Base-by-base conservation (phyloP, 1,140 invertebrate species). In the Cheumatopsyche charites region DNA sequence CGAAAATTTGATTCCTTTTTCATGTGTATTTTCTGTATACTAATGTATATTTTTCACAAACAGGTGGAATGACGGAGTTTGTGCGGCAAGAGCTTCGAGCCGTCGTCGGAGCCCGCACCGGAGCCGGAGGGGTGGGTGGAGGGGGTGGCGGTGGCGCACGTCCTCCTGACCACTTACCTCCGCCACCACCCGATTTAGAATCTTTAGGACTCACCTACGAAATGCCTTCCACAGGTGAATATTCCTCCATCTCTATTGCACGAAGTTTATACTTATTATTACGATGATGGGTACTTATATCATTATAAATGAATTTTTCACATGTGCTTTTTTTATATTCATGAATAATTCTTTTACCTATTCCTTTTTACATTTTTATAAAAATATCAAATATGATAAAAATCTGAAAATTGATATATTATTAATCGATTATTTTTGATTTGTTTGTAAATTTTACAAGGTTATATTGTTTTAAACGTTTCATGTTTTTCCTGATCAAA, bases 21-120 rank as follows among this genome's bases (percentile, higher is more conserved):
- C 21, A 2, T 41, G 13, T 41, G 29, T 42, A 62, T n/a, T 15
- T 62, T 29, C n/a, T 62, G 29, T 62, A 25, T 29, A 62, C 6
- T 25, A 29, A 62, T 65, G 23, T 65, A 11, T 65, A 65, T 65
- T 42, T 42, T 42, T 21, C 5, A 17, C n/a, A n/a, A n/a, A n/a
- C 45, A 75, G 75, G 79, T 58, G 82, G 80, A 69, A 82, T 86
- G 52, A 90, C 90, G 7, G 93, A 96, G 81, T 95, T 91, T 82
- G 94, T 96, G 72, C 88, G 93, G 78, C 93, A 96, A 86, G 94
- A 95, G 82, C 85, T 96, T 76, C 87, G 94, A 77, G 93, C 92
- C 17, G 90, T 93, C 70, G 93, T 96, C 70, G 93, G 91, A 74
- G 92, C 91, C 29, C 86, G 94, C 77, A 92, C 91, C 13, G 89